phyloP scores from a whole-genome alignment of 1,140 invertebrate species.

The Gyrodactylus bullatarudis region DNA sequence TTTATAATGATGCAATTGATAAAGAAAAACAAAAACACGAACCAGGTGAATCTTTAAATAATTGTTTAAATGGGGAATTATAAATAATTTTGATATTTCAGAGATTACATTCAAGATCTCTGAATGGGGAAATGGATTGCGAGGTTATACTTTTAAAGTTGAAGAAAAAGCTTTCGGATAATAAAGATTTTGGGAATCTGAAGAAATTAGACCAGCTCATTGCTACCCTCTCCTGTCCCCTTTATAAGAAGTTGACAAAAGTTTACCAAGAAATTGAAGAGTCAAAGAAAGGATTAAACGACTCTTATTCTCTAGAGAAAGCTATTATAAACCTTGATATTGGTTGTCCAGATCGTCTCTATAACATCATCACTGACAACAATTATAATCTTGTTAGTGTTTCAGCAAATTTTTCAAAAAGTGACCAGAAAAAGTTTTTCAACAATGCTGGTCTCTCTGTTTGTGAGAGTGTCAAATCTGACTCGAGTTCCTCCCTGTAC shows the following conservation, averaged over 20 bases:
- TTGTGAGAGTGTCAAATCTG: not conserved
- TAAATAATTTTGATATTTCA: too few relatives aligned
- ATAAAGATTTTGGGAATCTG: not conserved
- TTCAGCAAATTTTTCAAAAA: not conserved
- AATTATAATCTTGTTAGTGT: not conserved
- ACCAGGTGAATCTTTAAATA: not conserved
- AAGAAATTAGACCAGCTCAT: not conserved
- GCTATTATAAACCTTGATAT: not conserved
- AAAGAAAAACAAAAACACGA: not conserved
- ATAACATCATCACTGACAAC: not conserved
- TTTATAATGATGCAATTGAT: not conserved
- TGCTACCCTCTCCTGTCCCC: not conserved
- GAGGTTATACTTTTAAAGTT: not conserved
- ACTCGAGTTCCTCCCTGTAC: not conserved
- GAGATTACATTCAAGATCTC: not conserved
- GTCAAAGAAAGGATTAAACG: not conserved
- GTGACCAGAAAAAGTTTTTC: not conserved
- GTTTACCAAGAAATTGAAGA: not conserved
- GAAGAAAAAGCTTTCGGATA: not conserved
- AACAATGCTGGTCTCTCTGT: not conserved
- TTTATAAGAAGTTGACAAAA: not conserved
- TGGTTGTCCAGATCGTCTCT: not conserved
- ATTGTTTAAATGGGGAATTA: too few relatives aligned
- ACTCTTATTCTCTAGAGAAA: not conserved
- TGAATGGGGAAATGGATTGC: not conserved